Evolutionary conservation across 2,113 vertebrate genomes (phyloP).

Genomic region (Sylvilagus bachmani): DNA sequence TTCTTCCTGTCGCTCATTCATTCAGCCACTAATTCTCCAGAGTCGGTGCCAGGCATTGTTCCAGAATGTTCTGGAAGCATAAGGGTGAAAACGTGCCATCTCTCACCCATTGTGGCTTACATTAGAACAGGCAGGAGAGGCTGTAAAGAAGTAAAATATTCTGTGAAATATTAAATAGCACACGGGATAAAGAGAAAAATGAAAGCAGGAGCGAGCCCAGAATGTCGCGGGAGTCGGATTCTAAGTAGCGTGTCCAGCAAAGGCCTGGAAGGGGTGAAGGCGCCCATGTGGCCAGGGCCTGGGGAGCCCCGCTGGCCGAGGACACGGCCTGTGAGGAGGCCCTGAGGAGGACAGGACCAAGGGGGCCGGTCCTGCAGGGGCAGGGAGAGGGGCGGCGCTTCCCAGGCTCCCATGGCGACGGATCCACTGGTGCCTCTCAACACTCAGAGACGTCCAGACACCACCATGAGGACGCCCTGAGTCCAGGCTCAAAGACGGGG

Average conservation of each 20-base stretch:
- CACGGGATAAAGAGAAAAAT: background rate
- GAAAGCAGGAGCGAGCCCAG: background rate
- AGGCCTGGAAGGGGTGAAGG: background rate
- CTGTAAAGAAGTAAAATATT: background rate
- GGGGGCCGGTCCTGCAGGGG: background rate
- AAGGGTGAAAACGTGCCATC: background rate
- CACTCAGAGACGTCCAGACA: no score
- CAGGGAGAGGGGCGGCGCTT: background rate
- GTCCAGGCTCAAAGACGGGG: background rate
- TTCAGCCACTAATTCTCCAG: background rate
- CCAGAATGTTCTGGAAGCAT: background rate
- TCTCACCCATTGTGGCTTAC: background rate
- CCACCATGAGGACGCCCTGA: no score
- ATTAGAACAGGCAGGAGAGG: background rate
- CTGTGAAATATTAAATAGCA: background rate
- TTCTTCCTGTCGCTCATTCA: background rate
- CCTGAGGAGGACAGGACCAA: background rate
- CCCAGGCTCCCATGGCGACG: accelerated
- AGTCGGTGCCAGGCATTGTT: background rate
- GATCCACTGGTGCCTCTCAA: no score
- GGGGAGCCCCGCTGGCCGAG: background rate
- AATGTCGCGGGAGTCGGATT: background rate
- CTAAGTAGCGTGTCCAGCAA: background rate
- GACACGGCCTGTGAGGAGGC: background rate
- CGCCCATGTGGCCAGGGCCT: no score